Evolutionary conservation across 2,113 vertebrate genomes (phyloP), one percentile per base, ranked within the genome.

Genomic region (Burhinus oedicnemus): DNA sequence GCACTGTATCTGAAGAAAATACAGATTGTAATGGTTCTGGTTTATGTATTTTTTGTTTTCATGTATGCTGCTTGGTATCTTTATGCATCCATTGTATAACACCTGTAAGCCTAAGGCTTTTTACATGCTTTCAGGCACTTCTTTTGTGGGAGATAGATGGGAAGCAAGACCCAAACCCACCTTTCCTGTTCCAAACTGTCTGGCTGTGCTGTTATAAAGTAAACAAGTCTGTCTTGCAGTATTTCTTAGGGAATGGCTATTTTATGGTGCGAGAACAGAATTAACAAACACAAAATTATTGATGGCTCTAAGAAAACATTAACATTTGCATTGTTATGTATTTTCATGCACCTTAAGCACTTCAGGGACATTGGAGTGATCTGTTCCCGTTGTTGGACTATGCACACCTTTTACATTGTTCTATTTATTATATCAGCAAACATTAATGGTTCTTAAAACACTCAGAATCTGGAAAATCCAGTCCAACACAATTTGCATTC

Each of bases 1-100:
- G 85, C 87, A 64, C 81, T 95, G 96, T 97, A 95, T 92, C 93
- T 95, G 89, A 86, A 92, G 79, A 95, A 94, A 95, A 96, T 89
- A 72, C 65, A 94, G 97, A 86, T 93, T 97, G 92, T 95, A 92
- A 75, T 81, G 51, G 44, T 94, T 97, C 95, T 95, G 72, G 69
- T 96, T 97, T 95, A 95, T 95, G 91, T 91, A 79, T 90, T 55
- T 88, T 42, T 90, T 97, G 90, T 88, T 97, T 96, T 97, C 91
- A 75, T 97, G 93, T 91, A 62, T 95, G 90, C 97, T 95, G 87
- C 93, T 93, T 80, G 44, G 61, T 87, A 47, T 79, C 44, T 60
- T 70, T 75, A 87, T 82, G 58, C 27, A 91, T 78, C 86, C 7
- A 1, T 87, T 84, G 51, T 32, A 2, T 57, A 61, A 83, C 8